phyloP scores from a whole-genome alignment of 2,797 vertebrate species.

The Silurus aristotelis region DNA sequence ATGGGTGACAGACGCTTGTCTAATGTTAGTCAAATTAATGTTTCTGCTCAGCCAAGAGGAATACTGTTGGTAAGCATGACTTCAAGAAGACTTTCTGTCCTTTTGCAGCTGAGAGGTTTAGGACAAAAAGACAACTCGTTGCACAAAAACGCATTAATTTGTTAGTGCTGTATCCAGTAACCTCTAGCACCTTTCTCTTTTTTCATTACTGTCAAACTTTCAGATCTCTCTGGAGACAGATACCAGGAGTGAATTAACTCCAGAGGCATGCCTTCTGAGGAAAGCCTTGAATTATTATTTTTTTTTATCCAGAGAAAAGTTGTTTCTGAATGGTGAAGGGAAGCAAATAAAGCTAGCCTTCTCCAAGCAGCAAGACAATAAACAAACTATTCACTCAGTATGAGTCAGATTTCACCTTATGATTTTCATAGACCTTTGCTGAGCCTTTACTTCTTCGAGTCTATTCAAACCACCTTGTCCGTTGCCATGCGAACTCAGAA shows the following conservation, averaged over 20 bases:
- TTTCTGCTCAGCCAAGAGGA: not conserved
- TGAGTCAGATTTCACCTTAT: slow-evolving; percentile 41
- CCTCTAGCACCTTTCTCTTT: slow-evolving; percentile 1
- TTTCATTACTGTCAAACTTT: slow-evolving; percentile 28
- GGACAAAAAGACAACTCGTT: not conserved
- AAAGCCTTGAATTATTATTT: not conserved
- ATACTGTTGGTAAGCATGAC: not conserved
- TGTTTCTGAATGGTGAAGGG: not conserved
- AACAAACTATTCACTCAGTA: slow-evolving; percentile 31
- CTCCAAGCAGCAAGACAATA: slow-evolving; percentile 16
- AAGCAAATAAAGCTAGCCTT: slow-evolving; percentile 30
- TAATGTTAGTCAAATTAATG: not conserved
- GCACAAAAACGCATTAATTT: slow-evolving; percentile 27
- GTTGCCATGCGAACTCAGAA: slow-evolving; percentile 54
- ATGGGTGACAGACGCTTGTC: not conserved
- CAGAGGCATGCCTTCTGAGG: not conserved
- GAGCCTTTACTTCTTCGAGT: slow-evolving; percentile 26
- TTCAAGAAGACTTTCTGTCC: slow-evolving; percentile 9
- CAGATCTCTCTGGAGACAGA: slow-evolving; percentile 7
- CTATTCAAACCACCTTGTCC: slow-evolving; percentile 36
- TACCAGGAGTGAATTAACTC: slow-evolving; percentile 23
- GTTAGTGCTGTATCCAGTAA: slow-evolving; percentile 17
- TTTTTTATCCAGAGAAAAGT: slow-evolving; percentile 1
- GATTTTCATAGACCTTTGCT: slow-evolving; percentile 25
- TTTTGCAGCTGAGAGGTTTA: not conserved